Conservation (phyloP, 1,140 invertebrate genomes). For the Pseudoatta argentina region DNA sequence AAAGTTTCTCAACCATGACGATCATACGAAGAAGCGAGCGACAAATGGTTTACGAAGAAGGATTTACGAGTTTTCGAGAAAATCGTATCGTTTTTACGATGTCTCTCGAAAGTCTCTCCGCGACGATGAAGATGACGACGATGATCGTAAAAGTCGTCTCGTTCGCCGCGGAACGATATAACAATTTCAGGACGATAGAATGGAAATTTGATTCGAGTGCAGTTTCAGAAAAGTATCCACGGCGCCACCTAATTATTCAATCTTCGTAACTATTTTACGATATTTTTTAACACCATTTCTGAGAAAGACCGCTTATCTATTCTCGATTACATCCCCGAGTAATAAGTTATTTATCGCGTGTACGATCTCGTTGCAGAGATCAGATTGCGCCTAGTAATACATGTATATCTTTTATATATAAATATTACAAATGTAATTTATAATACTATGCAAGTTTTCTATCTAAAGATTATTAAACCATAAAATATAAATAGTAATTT, state of each 20-base stretch:
- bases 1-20: conserved; percentile 12
- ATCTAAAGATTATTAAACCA: neutral
- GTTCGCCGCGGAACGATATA: conserved; percentile 25
- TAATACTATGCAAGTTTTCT: no score
- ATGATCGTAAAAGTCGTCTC: conserved; percentile 73
- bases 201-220: conserved; percentile 43
- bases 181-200: conserved; percentile 53
- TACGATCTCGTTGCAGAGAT: conserved; percentile 5
- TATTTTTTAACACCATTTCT: conserved; percentile 8
- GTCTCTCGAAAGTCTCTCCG: conserved; percentile 68
- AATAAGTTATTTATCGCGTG: neutral
- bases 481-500: neutral
- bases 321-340: neutral
- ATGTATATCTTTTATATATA: neutral
- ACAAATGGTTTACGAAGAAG: conserved; percentile 62
- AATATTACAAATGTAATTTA: neutral
- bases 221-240: conserved; percentile 7
- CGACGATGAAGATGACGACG: neutral
- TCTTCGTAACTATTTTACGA: conserved; percentile 39
- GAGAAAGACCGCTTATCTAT: neutral
- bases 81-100: conserved; percentile 77
- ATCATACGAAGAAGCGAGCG: conserved; percentile 9
- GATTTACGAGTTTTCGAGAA: conserved; percentile 79
- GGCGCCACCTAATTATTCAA: conserved; percentile 46
- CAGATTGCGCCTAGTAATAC: neutral